A percentile compares a stretch with the other conserved stretches of the same genome.
Conservation (phyloP, 2,888 invertebrate species). For the Cheilosia scutellata region DNA sequence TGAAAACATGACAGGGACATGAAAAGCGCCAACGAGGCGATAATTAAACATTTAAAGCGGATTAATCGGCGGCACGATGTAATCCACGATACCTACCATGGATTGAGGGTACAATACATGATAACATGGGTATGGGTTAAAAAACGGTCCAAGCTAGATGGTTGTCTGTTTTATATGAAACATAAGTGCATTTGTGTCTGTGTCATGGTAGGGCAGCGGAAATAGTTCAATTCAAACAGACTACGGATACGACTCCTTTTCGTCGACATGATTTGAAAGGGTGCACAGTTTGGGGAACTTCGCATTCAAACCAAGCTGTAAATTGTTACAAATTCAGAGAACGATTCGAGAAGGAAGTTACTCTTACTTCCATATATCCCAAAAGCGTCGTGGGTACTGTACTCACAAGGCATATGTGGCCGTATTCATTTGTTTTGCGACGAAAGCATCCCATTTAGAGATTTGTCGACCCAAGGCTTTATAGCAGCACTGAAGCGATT, state of each 20-base stretch:
- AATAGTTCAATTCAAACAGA: too few relatives aligned
- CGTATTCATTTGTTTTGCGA: conserved; percentile 26
- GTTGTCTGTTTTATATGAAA: neutral
- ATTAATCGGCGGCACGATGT: conserved; percentile 49
- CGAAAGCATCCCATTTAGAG: conserved; percentile 55
- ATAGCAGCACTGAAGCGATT: conserved; percentile 36
- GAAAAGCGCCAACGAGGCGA: conserved; percentile 53
- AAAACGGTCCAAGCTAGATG: neutral
- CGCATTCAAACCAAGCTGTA: too few relatives aligned
- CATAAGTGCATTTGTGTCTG: too few relatives aligned
- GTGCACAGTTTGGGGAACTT: too few relatives aligned
- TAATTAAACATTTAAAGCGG: conserved; percentile 50
- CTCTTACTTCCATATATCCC: neutral
- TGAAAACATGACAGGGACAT: conserved; percentile 60
- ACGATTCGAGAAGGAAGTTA: too few relatives aligned
- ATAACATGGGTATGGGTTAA: conserved; percentile 8
- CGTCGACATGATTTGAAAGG: too few relatives aligned
- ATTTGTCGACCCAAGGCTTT: neutral
- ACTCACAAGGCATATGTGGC: conserved; percentile 37
- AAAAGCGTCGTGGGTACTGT: neutral
- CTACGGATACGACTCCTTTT: too few relatives aligned
- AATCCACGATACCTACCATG: neutral
- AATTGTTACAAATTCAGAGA: too few relatives aligned
- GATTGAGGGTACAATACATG: conserved; percentile 22
- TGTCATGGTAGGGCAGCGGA: too few relatives aligned